Conservation (phyloP, 2,888 invertebrate species). For the Lasioglossum villosulum region DNA sequence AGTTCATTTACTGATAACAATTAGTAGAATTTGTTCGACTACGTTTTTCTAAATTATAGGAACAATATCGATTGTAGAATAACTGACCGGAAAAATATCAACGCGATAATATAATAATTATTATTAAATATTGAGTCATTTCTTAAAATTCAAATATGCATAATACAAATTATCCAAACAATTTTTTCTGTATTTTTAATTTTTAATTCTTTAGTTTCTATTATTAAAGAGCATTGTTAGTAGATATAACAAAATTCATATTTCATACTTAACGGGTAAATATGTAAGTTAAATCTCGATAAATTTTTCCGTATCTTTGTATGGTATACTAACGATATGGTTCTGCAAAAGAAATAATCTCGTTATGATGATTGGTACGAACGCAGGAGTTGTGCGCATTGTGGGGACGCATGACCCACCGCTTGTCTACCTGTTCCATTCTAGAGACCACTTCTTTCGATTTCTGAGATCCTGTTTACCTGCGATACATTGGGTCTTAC, state of each 20-base stretch:
- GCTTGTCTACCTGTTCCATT: slow-evolving; percentile 56
- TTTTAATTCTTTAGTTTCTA: neutral
- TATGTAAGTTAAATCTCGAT: neutral
- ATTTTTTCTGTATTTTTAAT: neutral
- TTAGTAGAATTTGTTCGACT: neutral
- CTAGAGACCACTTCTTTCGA: slow-evolving; percentile 65
- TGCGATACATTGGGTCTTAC: slow-evolving; percentile 78
- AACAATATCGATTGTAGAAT: neutral
- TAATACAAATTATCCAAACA: neutral
- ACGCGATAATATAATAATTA: neutral
- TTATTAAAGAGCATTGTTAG: neutral
- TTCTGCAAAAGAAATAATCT: neutral
- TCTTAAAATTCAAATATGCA: neutral
- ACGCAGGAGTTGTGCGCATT: slow-evolving; percentile 20
- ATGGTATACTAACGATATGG: neutral
- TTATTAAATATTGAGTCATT: neutral
- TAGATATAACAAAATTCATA: neutral
- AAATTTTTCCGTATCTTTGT: neutral
- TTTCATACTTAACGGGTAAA: neutral
- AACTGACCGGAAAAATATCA: neutral
- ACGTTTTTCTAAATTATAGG: neutral
- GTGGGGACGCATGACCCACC: slow-evolving; percentile 25
- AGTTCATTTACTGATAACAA: neutral
- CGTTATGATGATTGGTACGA: neutral
- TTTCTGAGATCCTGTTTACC: slow-evolving; percentile 76